These are phyloP conservation scores for Drosophila setifemur DNA, from an alignment of 1,140 invertebrate species.

Conservation along the genomic window DNA sequence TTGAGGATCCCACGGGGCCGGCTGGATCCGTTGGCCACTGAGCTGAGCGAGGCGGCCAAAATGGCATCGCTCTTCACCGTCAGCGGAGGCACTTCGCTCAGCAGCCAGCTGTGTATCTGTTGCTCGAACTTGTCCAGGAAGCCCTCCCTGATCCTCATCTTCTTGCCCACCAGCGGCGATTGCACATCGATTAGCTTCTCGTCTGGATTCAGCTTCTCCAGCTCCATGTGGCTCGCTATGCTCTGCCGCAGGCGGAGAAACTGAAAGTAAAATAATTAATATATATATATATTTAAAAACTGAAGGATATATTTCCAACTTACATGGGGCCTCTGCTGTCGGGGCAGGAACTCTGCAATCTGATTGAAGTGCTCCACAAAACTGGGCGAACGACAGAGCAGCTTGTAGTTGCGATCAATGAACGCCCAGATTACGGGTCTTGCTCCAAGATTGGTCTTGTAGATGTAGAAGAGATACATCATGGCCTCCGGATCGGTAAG, in stretches of 20 bases:
- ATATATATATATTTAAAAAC: too few species aligned
- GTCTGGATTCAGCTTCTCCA: constrained; percentile 1
- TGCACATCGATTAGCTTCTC: constrained; percentile 34
- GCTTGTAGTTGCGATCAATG: constrained; percentile 59
- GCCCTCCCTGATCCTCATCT: constrained; percentile 45
- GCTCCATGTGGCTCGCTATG: constrained; percentile 43
- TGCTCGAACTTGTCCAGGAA: constrained; percentile 66
- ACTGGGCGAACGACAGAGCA: constrained; percentile 32
- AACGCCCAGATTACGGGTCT: constrained; percentile 59
- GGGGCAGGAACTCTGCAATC: constrained; percentile 72
- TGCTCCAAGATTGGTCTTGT: constrained; percentile 49
- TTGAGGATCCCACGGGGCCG: constrained; percentile 35
- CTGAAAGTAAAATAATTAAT: constrained; percentile 20
- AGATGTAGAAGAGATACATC: constrained; percentile 63
- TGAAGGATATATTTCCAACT: background rate
- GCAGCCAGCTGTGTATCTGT: constrained; percentile 66
- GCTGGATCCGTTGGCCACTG: constrained; percentile 51
- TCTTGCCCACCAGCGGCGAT: constrained; percentile 62
- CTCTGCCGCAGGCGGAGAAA: constrained; percentile 47
- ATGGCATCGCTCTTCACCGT: constrained; percentile 4
- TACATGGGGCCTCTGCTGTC: constrained; percentile 36
- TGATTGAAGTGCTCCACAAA: constrained; percentile 77
- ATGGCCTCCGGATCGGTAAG: constrained; percentile 56
- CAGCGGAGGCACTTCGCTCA: constrained; percentile 27
- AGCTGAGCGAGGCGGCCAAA: constrained; percentile 49